phyloP scores from a whole-genome alignment of 2,888 invertebrate genomes.

The Lasius fuliginosus region DNA sequence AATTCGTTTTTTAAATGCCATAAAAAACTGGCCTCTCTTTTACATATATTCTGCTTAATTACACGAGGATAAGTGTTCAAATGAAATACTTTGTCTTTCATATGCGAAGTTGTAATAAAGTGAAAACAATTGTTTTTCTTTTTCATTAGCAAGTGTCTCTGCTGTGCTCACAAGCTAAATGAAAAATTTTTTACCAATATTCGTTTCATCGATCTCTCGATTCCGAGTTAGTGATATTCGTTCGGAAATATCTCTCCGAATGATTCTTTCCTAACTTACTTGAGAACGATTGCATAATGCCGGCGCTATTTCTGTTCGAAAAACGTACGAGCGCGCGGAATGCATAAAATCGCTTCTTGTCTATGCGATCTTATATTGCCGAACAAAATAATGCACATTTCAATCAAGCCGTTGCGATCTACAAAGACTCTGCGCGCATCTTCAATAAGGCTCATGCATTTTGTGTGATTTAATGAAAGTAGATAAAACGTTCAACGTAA shows the following conservation, averaged over 20 bases:
- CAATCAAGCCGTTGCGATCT: not conserved
- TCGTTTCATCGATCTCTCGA: not conserved
- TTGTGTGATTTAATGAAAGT: conserved; percentile 12
- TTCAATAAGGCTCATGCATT: conserved; percentile 4
- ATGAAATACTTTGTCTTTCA: not conserved
- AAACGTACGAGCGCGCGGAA: not conserved
- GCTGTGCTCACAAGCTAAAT: not conserved
- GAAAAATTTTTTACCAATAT: not conserved
- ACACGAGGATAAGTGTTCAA: not conserved
- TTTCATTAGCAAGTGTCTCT: not conserved
- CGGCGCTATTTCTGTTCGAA: not conserved
- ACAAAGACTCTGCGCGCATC: not conserved
- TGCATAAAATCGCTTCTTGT: not conserved
- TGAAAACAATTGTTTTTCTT: not conserved
- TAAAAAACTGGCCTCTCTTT: not conserved
- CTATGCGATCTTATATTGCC: not conserved
- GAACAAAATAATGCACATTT: conserved; percentile 34
- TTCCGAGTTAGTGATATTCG: not conserved
- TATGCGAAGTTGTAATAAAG: not conserved
- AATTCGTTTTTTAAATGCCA: not conserved
- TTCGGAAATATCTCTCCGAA: not conserved
- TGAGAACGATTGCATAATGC: not conserved
- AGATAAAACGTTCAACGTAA: conserved; percentile 1
- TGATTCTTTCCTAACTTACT: not conserved
- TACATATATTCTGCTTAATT: not conserved